Evolutionary conservation across 1,140 invertebrate species (phyloP), one percentile per base, ranked within the genome.

Genomic region (Tetragonula clypearis): DNA sequence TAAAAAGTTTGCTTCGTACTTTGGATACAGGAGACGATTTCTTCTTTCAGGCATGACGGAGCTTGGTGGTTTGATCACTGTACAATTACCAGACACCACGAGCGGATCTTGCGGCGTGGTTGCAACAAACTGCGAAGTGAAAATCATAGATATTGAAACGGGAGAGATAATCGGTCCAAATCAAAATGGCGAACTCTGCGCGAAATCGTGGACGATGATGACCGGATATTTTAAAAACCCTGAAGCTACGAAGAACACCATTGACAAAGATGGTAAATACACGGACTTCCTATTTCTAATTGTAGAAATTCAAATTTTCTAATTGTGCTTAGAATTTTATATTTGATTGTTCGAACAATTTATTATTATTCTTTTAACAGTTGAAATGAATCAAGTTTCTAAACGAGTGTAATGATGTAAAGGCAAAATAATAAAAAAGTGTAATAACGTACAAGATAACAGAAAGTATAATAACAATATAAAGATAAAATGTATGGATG

Each of bases 221-320:
- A 93, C 88, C 4, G 94, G 94, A 23, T 96, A 96, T 85, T 94
- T 90, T 79, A 93, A 93, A 8, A 94, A 96, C 89, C 93, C 95
- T 1, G 93, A 96, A 82, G 96, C 96, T 21, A 97, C 96, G 0
- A 94, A 93, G 8, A 93, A 95, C 23, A 94, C 92, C 0, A 93
- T 97, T 21, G 95, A 95, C 77, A 80, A 91, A 26, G 95, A 96
- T 69, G 96, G 96, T 92, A 87, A 91, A 14, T 82, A 41, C 0
- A 14, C 23, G 11, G 11, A 15, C 15, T 41, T n/a, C 11, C 23
- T 30, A 75, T 41, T 72, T 23, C 30, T 75, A 26, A 35, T n/a
- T 26, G 6, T 15, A 35, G 35, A 35, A 35, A 35, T 35, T 35
- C 35, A 35, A 4, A 35, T 35, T 35, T 35, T 35, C 35, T 35